Evolutionary conservation across 35 echinoderm and acorn worm genomes (phyloP).

Genomic region (Ophioderma brevispina): DNA sequence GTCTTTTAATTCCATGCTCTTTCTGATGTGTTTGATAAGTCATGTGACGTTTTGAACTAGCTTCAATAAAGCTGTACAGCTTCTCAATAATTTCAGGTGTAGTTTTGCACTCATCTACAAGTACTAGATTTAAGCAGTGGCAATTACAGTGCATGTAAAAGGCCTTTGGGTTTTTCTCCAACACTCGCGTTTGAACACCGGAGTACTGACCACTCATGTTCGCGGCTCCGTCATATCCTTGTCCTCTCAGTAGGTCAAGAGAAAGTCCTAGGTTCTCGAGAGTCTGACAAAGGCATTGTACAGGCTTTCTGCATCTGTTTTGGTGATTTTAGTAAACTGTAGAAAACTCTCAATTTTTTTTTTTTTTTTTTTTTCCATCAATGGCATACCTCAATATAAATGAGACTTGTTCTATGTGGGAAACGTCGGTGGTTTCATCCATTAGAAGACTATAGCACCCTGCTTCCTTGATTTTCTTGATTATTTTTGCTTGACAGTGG

Average conservation of each 20-base stretch:
- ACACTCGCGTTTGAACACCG: slow-evolving; percentile 21
- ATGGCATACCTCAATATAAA: slow-evolving; percentile 21
- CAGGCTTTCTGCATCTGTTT: slow-evolving; percentile 25
- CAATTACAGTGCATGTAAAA: slow-evolving; percentile 30
- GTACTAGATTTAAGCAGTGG: slow-evolving; percentile 40
- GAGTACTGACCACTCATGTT: slow-evolving; percentile 34
- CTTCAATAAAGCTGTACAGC: slow-evolving; percentile 13
- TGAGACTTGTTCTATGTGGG: slow-evolving; percentile 1
- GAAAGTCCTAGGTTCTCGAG: neutral
- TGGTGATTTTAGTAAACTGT: slow-evolving; percentile 9
- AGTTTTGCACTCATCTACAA: slow-evolving; percentile 31
- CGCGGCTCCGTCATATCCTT: slow-evolving; percentile 32
- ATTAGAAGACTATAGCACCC: slow-evolving; percentile 25
- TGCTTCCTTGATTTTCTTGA: slow-evolving; percentile 16
- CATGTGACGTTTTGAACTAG: slow-evolving; percentile 17
- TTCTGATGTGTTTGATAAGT: slow-evolving; percentile 8
- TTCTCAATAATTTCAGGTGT: neutral
- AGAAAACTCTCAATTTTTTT: slow-evolving; percentile 19
- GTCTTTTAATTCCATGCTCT: slow-evolving; percentile 1
- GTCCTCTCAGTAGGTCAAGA: slow-evolving; percentile 10
- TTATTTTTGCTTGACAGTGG: neutral
- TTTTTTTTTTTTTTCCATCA: neutral
- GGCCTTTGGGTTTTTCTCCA: slow-evolving; percentile 27
- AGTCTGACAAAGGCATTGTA: slow-evolving; percentile 19
- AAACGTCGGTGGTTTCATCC: slow-evolving; percentile 25